phyloP scores from a whole-genome alignment of 2,113 vertebrate species.

The Alaudala cheleensis region DNA sequence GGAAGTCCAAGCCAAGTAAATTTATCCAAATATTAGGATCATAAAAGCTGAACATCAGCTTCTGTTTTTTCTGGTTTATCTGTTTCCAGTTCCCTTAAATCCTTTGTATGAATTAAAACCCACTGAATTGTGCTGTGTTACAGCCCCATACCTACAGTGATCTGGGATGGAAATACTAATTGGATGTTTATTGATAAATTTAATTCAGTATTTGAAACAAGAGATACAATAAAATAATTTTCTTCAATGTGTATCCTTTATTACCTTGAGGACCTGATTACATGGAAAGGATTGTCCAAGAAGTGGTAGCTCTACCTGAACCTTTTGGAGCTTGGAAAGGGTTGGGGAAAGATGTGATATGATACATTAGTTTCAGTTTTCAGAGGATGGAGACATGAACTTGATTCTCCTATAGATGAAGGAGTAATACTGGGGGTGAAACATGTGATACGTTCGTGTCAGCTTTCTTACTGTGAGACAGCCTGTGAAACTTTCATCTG shows the following conservation, averaged over 20 bases:
- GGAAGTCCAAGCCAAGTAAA: background rate
- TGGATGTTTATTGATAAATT: background rate
- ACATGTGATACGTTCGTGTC: background rate
- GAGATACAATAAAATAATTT: background rate
- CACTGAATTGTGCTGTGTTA: background rate
- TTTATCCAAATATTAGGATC: background rate
- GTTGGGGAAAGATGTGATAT: background rate
- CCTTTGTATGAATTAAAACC: background rate
- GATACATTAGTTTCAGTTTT: constrained; percentile 18
- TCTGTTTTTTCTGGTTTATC: background rate
- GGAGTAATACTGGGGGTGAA: background rate
- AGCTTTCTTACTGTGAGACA: background rate
- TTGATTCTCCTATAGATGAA: background rate
- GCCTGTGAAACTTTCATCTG: background rate
- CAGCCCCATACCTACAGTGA: background rate
- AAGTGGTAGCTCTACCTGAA: background rate
- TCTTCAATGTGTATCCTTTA: background rate
- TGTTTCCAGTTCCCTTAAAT: background rate
- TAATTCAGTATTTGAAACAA: background rate
- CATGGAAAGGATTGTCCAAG: background rate
- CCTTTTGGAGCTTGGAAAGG: background rate
- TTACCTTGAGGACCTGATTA: background rate
- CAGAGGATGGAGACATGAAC: background rate
- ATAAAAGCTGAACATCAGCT: background rate
- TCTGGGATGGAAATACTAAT: background rate